A percentile compares a stretch with the other conserved stretches of the same genome.
Conservation (phyloP, 2,797 vertebrate genomes). For the Silurus lanzhouensis region DNA sequence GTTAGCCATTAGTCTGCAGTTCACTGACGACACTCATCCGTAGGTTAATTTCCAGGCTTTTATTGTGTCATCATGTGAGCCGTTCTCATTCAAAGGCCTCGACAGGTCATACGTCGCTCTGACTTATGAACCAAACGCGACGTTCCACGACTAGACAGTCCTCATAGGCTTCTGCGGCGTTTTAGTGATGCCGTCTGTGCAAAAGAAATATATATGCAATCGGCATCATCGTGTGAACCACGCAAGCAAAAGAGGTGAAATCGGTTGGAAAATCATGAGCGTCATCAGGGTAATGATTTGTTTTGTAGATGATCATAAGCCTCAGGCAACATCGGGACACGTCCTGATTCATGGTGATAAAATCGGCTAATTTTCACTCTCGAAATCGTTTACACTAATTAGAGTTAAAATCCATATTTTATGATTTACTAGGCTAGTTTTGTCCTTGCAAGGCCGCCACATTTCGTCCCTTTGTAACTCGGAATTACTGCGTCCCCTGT, state of each 20-base stretch:
- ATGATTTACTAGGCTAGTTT: conserved; percentile 12
- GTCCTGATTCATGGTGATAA: conserved; percentile 1
- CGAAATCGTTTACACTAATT: conserved; percentile 11
- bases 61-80: neutral
- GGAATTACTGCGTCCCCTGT: conserved; percentile 51
- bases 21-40: conserved; percentile 2
- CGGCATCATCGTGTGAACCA: neutral
- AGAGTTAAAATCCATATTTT: conserved; percentile 16
- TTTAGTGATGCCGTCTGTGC: neutral
- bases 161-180: neutral
- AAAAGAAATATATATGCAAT: neutral
- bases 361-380: neutral
- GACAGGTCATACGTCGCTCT: neutral
- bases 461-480: conserved; percentile 8
- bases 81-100: neutral
- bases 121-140: neutral
- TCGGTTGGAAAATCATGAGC: neutral
- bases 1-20: conserved; percentile 8
- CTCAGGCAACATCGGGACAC: neutral
- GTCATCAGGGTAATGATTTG: neutral
- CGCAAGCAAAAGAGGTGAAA: neutral
- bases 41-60: neutral
- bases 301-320: neutral
- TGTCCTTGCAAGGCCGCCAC: conserved; percentile 12
- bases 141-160: neutral